These are phyloP conservation scores for Cladorhizidae sp. DNA, from an alignment of 37 sponge, comb jelly and placozoan species.

Conservation along the genomic window DNA sequence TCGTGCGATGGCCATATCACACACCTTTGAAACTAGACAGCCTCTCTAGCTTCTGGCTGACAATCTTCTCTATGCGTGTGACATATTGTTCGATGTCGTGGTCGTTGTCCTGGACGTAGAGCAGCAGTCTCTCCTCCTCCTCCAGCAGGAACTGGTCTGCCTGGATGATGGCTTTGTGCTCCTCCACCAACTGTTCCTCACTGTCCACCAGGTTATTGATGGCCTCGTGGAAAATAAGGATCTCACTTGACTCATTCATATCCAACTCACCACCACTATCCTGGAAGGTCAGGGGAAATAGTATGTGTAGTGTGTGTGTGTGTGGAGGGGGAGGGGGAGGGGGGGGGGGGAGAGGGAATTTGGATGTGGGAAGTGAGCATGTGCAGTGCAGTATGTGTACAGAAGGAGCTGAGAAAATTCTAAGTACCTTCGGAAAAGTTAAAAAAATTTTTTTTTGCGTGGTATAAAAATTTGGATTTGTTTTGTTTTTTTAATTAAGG, in stretches of 20 bases:
- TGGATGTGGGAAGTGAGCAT: too few relatives aligned
- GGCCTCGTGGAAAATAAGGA: slow-evolving; percentile 90
- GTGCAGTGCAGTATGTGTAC: too few relatives aligned
- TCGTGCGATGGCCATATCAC: too few relatives aligned
- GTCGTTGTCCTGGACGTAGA: slow-evolving; percentile 69
- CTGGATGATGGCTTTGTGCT: slow-evolving; percentile 75
- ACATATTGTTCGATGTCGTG: slow-evolving; percentile 86
- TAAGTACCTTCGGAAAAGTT: too few relatives aligned
- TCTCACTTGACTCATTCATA: slow-evolving; percentile 50
- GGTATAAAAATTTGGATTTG: too few relatives aligned
- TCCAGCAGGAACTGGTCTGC: slow-evolving; percentile 69
- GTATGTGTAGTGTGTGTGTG: slow-evolving; percentile 15
- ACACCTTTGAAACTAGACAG: slow-evolving; percentile 51
- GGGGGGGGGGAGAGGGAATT: too few relatives aligned
- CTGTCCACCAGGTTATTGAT: slow-evolving; percentile 77
- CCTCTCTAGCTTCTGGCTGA: slow-evolving; percentile 43
- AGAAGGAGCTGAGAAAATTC: too few relatives aligned
- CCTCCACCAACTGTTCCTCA: slow-evolving; percentile 89
- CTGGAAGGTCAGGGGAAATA: too few relatives aligned
- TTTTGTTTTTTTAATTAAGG: too few relatives aligned
- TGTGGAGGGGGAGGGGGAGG: too few relatives aligned
- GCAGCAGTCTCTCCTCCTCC: slow-evolving; percentile 56
- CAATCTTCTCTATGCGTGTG: slow-evolving; percentile 31
- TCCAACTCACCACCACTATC: slow-evolving; percentile 16
- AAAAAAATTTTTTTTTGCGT: too few relatives aligned